These are phyloP conservation scores for Syndactyla subalaris DNA, from an alignment of 2,797 vertebrate genomes.

Conservation along the genomic window DNA sequence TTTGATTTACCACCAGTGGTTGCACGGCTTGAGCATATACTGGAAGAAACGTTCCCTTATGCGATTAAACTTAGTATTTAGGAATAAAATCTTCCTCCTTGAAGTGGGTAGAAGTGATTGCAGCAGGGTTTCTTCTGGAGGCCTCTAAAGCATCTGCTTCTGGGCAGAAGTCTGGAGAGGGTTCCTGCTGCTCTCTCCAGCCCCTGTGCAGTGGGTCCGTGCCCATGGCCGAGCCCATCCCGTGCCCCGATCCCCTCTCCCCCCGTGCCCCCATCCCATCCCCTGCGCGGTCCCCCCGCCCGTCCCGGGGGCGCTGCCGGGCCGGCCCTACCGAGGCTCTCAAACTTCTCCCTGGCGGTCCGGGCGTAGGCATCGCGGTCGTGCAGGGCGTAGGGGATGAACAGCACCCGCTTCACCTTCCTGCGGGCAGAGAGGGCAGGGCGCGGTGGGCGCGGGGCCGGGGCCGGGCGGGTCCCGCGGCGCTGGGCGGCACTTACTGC, in stretches of 20 bases:
- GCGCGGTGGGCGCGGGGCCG: background rate
- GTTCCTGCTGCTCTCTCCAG: background rate
- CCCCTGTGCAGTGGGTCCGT: background rate
- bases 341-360: slow-evolving; percentile 81
- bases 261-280: too few relatives aligned
- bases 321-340: slow-evolving; percentile 76
- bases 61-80: background rate
- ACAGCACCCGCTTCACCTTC: slow-evolving; percentile 82
- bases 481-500: background rate
- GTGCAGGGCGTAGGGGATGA: slow-evolving; percentile 87
- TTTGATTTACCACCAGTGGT: background rate
- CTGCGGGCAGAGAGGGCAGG: slow-evolving; percentile 51
- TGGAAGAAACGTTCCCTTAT: background rate
- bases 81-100: background rate
- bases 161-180: accelerated
- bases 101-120: background rate
- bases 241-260: too few relatives aligned
- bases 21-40: accelerated
- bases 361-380: slow-evolving; percentile 82
- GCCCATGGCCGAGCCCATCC: background rate
- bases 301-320: too few relatives aligned
- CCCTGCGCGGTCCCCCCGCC: too few relatives aligned
- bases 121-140: background rate
- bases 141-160: background rate
- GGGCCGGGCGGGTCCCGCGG: background rate